Base-by-base conservation (phyloP, 2,888 invertebrate genomes). In the Diadegma fenestrale region DNA sequence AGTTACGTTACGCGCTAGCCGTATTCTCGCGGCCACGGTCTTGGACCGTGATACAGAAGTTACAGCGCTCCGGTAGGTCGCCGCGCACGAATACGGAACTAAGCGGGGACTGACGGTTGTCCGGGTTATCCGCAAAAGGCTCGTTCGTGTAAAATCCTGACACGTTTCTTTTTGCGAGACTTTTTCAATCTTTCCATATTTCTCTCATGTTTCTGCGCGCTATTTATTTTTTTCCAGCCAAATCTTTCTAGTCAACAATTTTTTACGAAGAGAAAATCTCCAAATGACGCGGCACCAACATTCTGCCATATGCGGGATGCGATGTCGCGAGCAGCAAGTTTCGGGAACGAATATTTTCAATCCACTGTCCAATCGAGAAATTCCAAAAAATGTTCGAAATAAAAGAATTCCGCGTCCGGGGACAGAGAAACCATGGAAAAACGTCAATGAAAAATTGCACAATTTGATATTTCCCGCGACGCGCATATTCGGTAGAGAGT, bases 1-100 rank as follows among this genome's bases (percentile, higher is more conserved):
- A 37, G 37, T 37, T 22, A 72, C 71, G 22, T 72, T 22, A 72
- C 71, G 22, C 54, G 71, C 54, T 54, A 30, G n/a, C 19, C 58
- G 26, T 58, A 14, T 58, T 14, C 54, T 54, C 54, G 22, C n/a
- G n/a, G n/a, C n/a, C n/a, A n/a, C n/a, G n/a, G n/a, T n/a, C n/a
- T n/a, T n/a, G n/a, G n/a, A n/a, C n/a, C n/a, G n/a, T n/a, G n/a
- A n/a, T n/a, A n/a, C n/a, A n/a, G n/a, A n/a, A 48, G 48, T 48
- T 1, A 17, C 5, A 48, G 48, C 17, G 48, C n/a, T 51, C 5
- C 19, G 6, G 6, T 51, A 19, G 48, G n/a, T n/a, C 7, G n/a
- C n/a, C n/a, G 48, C 7, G n/a, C 1, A 51, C 19, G 7, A 51
- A 51, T 19, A 19, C 7, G 7, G n/a, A 51, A 51, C 48, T 7